phyloP scores from a whole-genome alignment of 2,113 vertebrate genomes.

The Cercopithecus mona region DNA sequence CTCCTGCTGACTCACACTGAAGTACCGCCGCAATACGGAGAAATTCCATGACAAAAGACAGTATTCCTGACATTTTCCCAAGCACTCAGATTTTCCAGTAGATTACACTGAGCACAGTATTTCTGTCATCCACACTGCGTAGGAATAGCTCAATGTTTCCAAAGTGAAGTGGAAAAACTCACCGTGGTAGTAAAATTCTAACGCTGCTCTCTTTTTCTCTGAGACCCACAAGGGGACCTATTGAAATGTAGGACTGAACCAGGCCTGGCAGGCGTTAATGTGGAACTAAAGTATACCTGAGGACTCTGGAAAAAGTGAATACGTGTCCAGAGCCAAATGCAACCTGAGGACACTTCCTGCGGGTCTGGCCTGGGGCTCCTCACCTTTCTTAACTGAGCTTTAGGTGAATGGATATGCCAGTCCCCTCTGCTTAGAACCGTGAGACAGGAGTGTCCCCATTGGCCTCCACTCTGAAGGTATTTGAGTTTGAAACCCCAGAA shows the following conservation, averaged over 20 bases:
- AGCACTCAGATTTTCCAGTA: slow-evolving; percentile 54
- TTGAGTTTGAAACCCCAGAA: not conserved
- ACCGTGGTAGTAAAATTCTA: not conserved
- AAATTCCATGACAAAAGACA: slow-evolving; percentile 26
- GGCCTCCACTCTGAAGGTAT: not conserved
- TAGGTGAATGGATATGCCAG: not conserved
- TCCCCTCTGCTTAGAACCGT: not conserved
- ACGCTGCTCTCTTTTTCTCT: not conserved
- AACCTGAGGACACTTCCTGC: not conserved
- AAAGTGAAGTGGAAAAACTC: slow-evolving; percentile 29
- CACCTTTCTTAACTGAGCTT: not conserved
- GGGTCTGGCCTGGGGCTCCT: not conserved
- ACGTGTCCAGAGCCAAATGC: not conserved
- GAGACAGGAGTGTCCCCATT: not conserved
- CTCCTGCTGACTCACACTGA: slow-evolving; percentile 12
- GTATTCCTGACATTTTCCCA: slow-evolving; percentile 10
- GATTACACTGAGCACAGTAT: not conserved
- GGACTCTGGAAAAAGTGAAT: not conserved
- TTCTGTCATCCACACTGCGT: not conserved
- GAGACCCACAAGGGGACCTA: not conserved
- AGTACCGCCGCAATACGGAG: not conserved
- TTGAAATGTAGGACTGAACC: not conserved
- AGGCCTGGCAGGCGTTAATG: not conserved
- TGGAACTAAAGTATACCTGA: not conserved
- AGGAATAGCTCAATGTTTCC: slow-evolving; percentile 40